Evolutionary conservation across 2,797 vertebrate genomes (phyloP), one percentile per base, ranked within the genome.

Genomic region (Poecilia picta): DNA sequence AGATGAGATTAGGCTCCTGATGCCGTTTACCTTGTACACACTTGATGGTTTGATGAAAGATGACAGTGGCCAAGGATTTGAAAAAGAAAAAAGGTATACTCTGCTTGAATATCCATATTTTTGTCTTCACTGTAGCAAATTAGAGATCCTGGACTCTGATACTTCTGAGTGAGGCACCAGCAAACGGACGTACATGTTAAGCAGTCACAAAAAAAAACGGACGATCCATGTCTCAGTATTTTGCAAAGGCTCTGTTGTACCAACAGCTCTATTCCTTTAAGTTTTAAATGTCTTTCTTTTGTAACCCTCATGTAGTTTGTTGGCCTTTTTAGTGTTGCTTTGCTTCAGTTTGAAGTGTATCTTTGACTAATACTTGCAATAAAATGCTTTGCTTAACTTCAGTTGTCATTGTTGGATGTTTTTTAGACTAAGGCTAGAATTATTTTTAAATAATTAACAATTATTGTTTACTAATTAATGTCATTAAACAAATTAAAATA

Each of bases 331-430:
- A 95, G 94, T 96, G 96, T 96, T 93, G 96, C 96, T 97, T 97
- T 96, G 96, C 96, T 95, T 97, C 94, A 94, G 93, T 96, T 97
- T 97, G 95, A 96, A 96, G 96, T 97, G 96, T 96, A 96, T 95
- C 93, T 96, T 96, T 96, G 96, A 96, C 96, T 97, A 97, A 97
- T 97, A 96, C 95, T 96, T 96, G 97, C 96, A 97, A 97, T 97
- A 96, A 97, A 97, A 95, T 96, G 95, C 96, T 96, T 96, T 96
- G 96, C 96, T 97, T 95, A 95, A 95, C 81, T 73, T 66, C 41
- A 45, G 8, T 64, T 36, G 79, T 81, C 73, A 78, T 46, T 36
- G 41, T 80, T 73, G 74, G n/a, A 66, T 74, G 25, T 73, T 51
- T 68, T 59, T 76, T 18, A 5, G 25, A 41, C 18, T 5, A 0